A percentile compares a stretch with the other conserved stretches of the same genome.
phyloP scores from a whole-genome alignment of 2,888 invertebrate species.

The Polylopha cassiicola region DNA sequence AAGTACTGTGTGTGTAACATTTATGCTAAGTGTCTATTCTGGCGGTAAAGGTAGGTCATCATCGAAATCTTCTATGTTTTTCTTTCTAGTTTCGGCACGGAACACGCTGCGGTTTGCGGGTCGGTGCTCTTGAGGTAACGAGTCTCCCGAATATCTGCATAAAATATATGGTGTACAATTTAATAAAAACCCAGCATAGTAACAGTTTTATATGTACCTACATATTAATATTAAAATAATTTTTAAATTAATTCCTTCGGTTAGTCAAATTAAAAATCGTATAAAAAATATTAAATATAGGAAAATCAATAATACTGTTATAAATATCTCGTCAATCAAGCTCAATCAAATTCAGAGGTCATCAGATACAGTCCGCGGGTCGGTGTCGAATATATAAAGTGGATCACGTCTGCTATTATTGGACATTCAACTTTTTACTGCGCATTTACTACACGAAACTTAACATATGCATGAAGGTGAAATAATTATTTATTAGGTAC shows the following conservation, averaged over 20 bases:
- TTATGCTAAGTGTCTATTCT: constrained; percentile 41
- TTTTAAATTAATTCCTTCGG: no score
- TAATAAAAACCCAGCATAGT: no score
- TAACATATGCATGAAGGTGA: constrained; percentile 41
- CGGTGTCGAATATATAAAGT: no score
- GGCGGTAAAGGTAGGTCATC: constrained; percentile 70
- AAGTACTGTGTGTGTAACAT: no score
- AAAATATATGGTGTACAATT: no score
- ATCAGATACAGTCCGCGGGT: not conserved
- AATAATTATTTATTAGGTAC: constrained; percentile 50
- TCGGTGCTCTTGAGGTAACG: constrained; percentile 39
- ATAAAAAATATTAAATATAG: no score
- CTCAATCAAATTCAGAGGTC: not conserved
- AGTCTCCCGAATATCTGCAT: constrained; percentile 29
- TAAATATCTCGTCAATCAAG: no score
- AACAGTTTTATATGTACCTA: no score
- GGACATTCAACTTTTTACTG: constrained; percentile 20
- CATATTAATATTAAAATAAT: no score
- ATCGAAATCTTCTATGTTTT: constrained; percentile 51
- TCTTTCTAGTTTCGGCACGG: constrained; percentile 45
- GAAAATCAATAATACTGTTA: no score
- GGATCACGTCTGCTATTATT: not conserved
- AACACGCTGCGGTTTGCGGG: constrained; percentile 39
- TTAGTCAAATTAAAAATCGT: no score
- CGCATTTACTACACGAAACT: constrained; percentile 25